Base-by-base conservation (phyloP, 2,888 invertebrate species). In the Ectropis crepuscularia region DNA sequence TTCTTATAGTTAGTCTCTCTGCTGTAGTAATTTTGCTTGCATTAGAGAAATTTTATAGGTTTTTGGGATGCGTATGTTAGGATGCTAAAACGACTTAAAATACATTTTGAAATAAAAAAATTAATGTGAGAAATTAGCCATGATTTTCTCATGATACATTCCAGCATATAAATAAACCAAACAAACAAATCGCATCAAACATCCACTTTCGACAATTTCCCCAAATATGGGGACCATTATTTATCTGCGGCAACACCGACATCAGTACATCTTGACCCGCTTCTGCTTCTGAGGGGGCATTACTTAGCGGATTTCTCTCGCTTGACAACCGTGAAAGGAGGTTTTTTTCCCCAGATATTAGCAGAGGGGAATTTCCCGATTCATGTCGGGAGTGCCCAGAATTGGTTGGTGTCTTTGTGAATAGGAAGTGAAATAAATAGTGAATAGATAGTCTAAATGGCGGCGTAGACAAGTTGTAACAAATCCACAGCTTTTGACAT, bases 201-300 rank as follows among this genome's bases (percentile, higher is more conserved):
- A 38, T 28, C 45, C 46, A 37, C 38, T 51, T 61, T 55, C 43
- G 53, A 53, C 53, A 53, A 53, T 28, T 37, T 49, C 55, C 63
- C 4, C 48, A 59, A 61, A 61, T 51, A 51, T 50, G 65, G 55
- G 53, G 46, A 42, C 36, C 47, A 63, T 63, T 67, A 64, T 57
- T 58, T 63, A 68, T 61, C 67, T 68, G 69, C 63, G 65, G 67
- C 70, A 61, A 68, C 69, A 75, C 61, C 80, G 81, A 61, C 65
- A 65, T 74, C 78, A 72, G 72, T 77, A 75, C 82, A 82, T 84
- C 88, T 89, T 88, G 89, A 89, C 88, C 89, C 78, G 82, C 78
- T 89, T 88, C 78, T 79, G 76, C 72, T 65, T 75, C 71, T 73
- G 77, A 78, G 75, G 75, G 75, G 74, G 83, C 79, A 85, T 86